phyloP scores from a whole-genome alignment of 1,140 invertebrate species.

The Drosophila quadrilineata region DNA sequence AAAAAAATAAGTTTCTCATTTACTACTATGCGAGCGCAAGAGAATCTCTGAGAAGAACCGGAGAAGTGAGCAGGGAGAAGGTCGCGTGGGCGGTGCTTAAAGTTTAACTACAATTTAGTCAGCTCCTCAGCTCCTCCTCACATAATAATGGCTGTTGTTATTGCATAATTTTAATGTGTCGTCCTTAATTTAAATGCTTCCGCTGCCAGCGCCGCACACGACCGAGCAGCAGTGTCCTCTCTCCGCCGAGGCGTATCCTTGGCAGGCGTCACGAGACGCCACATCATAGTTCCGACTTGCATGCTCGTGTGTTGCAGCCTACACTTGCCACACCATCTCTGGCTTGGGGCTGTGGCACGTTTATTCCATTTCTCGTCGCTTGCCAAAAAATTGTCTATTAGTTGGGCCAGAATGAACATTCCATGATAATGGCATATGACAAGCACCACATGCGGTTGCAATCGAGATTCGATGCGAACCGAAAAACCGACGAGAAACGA shows the following conservation, averaged over 20 bases:
- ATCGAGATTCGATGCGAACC: conserved; percentile 39
- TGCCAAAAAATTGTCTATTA: conserved; percentile 80
- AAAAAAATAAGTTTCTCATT: not conserved
- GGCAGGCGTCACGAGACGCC: conserved; percentile 65
- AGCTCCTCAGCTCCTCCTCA: conserved; percentile 5
- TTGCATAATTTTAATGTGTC: conserved; percentile 80
- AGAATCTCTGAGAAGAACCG: not conserved
- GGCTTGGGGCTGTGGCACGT: conserved; percentile 22
- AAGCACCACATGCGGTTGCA: conserved; percentile 75
- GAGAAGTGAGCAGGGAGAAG: not conserved
- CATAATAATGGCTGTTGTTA: conserved; percentile 73
- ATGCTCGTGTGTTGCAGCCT: conserved; percentile 4
- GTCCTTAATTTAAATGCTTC: conserved; percentile 79
- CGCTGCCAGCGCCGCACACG: conserved; percentile 58
- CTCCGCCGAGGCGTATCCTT: conserved; percentile 61
- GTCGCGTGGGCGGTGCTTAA: conserved; percentile 22
- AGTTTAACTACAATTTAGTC: conserved; percentile 44
- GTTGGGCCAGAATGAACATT: conserved; percentile 69
- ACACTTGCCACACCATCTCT: not conserved
- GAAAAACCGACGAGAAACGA: too few species aligned
- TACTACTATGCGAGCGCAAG: not conserved
- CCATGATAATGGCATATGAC: conserved; percentile 77
- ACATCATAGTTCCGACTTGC: conserved; percentile 22
- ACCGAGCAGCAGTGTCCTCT: too few species aligned
- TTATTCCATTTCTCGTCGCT: conserved; percentile 52